Evolutionary conservation across 1,140 invertebrate genomes (phyloP), one percentile per base, ranked within the genome.

Genomic region (Drosophila auraria): DNA sequence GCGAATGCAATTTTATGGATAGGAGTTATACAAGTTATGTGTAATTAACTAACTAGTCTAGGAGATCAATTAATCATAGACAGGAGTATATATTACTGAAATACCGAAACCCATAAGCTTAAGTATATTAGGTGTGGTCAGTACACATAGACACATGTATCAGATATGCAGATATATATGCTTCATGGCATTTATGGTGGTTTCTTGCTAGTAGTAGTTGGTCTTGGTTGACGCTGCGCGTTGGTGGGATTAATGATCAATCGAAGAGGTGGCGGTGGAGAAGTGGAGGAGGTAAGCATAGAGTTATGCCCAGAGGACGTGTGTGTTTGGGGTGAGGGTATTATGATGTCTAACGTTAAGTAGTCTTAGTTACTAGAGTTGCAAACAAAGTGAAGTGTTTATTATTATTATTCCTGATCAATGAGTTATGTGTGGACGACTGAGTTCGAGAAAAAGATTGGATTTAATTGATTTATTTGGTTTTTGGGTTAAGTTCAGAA

Each of bases 61-160:
- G 27, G 36, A 86, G 64, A 70, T 68, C 53, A 36, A 81, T 78
- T 73, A 81, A 66, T 86, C 57, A 74, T 56, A 84, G 66, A 70
- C 50, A 47, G 62, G 36, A 60, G 40, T 74, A 62, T 72, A 45
- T 45, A 72, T 79, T 81, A 79, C 63, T 64, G 71, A 80, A 62
- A 76, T 80, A 90, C 86, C 86, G 82, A 53, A 90, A 90, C 86
- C 83, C 65, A 68, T 86, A 90, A 90, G 87, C 86, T 90, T 89
- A 89, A 42, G 53, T 53, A 65, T 53, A 65, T 51, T 87, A 89
- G 69, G 51, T 81, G 65, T 78, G 84, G 78, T 87, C 81, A 89
- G 87, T 71, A 65, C 54, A 70, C 78, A 63, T 73, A 47, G 49
- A 63, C 56, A 66, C 68, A 47, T 59, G 47, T 64, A 49, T 69